These are phyloP conservation scores for Malthinus seriepunctatus DNA, from an alignment of 2,888 invertebrate species.

Conservation along the genomic window DNA sequence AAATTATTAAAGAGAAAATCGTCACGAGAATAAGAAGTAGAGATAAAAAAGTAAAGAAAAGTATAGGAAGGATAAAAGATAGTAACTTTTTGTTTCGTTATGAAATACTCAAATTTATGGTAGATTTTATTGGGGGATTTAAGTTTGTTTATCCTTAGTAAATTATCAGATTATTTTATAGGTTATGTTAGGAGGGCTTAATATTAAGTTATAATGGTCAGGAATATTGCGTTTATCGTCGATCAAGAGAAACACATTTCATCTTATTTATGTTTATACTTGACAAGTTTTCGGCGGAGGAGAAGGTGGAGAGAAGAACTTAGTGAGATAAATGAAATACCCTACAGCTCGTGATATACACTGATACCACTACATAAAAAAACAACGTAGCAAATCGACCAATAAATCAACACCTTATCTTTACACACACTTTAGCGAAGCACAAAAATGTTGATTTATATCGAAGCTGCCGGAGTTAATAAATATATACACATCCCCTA, in stretches of 20 bases:
- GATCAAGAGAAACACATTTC: constrained; percentile 19
- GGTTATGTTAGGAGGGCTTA: neutral
- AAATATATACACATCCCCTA: constrained; percentile 41
- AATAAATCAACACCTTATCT: constrained; percentile 49
- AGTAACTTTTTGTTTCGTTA: too few species aligned
- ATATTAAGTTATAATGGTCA: neutral
- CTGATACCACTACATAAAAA: constrained; percentile 34
- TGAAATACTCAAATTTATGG: neutral
- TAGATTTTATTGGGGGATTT: neutral
- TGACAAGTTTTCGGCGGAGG: constrained; percentile 24
- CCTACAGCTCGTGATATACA: constrained; percentile 28
- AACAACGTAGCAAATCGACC: constrained; percentile 38
- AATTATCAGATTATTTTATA: constrained; percentile 11
- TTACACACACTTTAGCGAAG: constrained; percentile 46
- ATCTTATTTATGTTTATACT: constrained; percentile 27
- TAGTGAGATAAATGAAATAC: constrained; percentile 27
- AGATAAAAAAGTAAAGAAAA: too few species aligned
- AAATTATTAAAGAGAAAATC: too few species aligned
- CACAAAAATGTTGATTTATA: constrained; percentile 50
- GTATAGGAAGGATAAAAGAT: too few species aligned
- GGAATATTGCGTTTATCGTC: constrained; percentile 14
- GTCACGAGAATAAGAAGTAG: too few species aligned
- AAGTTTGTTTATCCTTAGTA: constrained; percentile 12
- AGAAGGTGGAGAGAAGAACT: constrained; percentile 10
- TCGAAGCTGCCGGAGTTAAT: constrained; percentile 46